These are phyloP conservation scores for Forbesichthys agassizii DNA, from an alignment of 2,113 vertebrate species.

Conservation along the genomic window DNA sequence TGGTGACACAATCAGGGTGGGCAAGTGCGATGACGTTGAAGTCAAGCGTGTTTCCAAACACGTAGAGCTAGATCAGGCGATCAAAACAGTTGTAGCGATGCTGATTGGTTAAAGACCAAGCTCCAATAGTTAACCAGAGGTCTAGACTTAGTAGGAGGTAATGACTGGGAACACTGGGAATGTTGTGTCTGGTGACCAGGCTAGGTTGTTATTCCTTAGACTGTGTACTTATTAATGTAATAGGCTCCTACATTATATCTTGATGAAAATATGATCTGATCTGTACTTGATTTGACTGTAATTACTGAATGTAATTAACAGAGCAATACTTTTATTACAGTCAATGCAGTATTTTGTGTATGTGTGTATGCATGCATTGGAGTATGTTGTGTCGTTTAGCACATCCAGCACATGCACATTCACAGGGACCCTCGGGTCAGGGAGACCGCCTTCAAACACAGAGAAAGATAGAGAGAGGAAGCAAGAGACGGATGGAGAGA, in stretches of 20 bases:
- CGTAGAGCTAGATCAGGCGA: too few relatives aligned
- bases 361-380: neutral
- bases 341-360: neutral
- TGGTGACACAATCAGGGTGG: too few relatives aligned
- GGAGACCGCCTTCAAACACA: slow-evolving; percentile 27
- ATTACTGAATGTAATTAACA: neutral
- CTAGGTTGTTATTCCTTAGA: too few relatives aligned
- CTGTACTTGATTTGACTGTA: neutral
- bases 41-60: too few relatives aligned
- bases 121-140: too few relatives aligned
- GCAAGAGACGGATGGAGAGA: slow-evolving; percentile 8
- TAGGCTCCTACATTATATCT: neutral
- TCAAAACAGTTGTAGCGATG: too few relatives aligned
- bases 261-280: neutral
- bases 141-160: too few relatives aligned
- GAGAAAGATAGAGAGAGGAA: neutral
- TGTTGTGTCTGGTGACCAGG: too few relatives aligned
- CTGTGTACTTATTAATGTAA: neutral
- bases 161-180: too few relatives aligned
- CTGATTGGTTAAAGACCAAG: too few relatives aligned
- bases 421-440: slow-evolving; percentile 39
- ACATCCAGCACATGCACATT: neutral
- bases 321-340: neutral
- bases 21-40: too few relatives aligned
- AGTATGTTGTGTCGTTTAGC: neutral